Evolutionary conservation across 2,888 invertebrate species (phyloP).

Genomic region (Chouioia cunea): DNA sequence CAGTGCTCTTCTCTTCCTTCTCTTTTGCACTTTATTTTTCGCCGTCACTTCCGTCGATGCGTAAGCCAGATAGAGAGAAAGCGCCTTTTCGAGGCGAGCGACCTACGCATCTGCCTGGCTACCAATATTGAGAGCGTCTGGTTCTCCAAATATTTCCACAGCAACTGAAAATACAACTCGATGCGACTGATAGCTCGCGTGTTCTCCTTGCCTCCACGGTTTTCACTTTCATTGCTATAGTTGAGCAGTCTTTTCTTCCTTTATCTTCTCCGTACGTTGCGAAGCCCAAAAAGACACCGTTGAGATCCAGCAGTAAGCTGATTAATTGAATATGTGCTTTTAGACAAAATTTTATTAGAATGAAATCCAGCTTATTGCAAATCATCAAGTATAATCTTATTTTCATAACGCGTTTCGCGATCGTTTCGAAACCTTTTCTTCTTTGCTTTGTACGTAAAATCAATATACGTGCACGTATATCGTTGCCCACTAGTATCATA

Average conservation of each 20-base stretch:
- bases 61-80: constrained; percentile 16
- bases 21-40: constrained; percentile 8
- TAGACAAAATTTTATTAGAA: constrained; percentile 33
- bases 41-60: constrained; percentile 24
- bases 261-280: not conserved
- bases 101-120: constrained; percentile 20
- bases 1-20: not conserved
- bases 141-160: constrained; percentile 17
- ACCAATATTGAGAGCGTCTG: constrained; percentile 18
- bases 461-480: no score
- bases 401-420: no score
- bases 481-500: no score
- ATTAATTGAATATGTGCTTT: not conserved
- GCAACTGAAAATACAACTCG: not conserved
- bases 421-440: no score
- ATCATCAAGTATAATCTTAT: no score
- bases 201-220: no score
- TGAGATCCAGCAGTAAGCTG: not conserved
- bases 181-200: no score
- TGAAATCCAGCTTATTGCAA: no score
- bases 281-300: no score
- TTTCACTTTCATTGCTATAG: no score
- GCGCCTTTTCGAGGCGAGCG: not conserved
- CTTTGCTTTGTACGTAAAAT: no score
- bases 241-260: no score